Conservation (phyloP, 2,113 vertebrate species). For the Leptobrachium leishanense region DNA sequence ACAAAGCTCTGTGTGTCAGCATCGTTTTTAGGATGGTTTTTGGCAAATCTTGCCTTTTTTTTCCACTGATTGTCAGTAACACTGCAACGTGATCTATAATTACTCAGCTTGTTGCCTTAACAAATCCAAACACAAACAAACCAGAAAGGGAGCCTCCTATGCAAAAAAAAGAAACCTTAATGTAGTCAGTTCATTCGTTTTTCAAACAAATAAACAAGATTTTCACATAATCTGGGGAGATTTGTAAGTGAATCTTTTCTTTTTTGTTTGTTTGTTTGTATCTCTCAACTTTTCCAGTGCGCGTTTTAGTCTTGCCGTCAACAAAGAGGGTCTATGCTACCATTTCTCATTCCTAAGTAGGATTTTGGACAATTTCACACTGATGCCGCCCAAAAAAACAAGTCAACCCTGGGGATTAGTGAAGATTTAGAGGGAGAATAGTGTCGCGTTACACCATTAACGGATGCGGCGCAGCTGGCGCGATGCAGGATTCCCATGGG, state of each 20-base stretch:
- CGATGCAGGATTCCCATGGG: slow-evolving; percentile 62
- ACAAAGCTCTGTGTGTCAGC: no score
- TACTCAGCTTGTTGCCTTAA: no score
- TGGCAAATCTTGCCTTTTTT: no score
- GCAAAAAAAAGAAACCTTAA: no score
- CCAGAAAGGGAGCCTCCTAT: no score
- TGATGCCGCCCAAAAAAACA: slow-evolving; percentile 65
- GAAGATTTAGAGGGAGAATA: slow-evolving; percentile 69
- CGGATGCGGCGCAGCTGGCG: slow-evolving; percentile 61
- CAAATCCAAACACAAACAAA: no score
- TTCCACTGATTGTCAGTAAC: no score
- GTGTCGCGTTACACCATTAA: slow-evolving; percentile 71
- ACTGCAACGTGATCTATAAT: no score
- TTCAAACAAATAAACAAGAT: slow-evolving; percentile 12
- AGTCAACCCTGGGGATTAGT: slow-evolving; percentile 75
- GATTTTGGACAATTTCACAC: slow-evolving; percentile 77
- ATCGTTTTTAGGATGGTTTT: no score
- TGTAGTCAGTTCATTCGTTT: slow-evolving; percentile 3
- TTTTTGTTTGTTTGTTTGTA: slow-evolving; percentile 1
- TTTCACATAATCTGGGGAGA: slow-evolving; percentile 50
- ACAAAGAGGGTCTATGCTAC: slow-evolving; percentile 64
- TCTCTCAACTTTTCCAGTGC: slow-evolving; percentile 54
- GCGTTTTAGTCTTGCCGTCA: slow-evolving; percentile 66
- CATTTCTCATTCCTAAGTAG: slow-evolving; percentile 73
- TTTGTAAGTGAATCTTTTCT: slow-evolving; percentile 42